phyloP scores from a whole-genome alignment of 2,797 vertebrate genomes.

The Pipistrellus nathusii region DNA sequence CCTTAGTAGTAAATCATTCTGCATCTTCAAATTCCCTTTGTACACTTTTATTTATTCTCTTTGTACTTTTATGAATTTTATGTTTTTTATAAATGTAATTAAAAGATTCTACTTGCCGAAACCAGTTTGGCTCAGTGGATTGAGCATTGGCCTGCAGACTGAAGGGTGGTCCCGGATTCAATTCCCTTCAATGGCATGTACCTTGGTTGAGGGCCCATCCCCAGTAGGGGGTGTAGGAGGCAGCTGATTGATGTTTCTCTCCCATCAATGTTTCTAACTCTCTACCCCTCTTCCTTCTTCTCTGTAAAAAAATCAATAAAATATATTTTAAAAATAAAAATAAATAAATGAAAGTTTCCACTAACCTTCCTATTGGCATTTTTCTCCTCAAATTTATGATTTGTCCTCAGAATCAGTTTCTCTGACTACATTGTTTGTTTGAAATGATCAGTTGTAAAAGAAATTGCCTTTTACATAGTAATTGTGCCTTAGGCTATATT shows the following conservation, averaged over 20 bases:
- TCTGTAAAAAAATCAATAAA: too few relatives aligned
- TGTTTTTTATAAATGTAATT: constrained; percentile 28
- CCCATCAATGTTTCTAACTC: too few relatives aligned
- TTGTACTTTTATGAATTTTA: background rate
- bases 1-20: constrained; percentile 2
- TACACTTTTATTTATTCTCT: background rate
- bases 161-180: too few relatives aligned
- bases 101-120: background rate
- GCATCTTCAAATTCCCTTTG: background rate
- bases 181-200: too few relatives aligned
- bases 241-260: too few relatives aligned
- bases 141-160: too few relatives aligned
- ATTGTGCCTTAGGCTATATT: background rate
- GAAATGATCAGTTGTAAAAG: background rate
- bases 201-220: too few relatives aligned
- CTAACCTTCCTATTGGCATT: background rate
- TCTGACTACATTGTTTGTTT: constrained; percentile 35
- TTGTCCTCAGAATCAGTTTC: background rate
- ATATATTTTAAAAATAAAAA: too few relatives aligned
- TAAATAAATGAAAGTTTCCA: background rate
- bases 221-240: too few relatives aligned
- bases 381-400: background rate
- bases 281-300: too few relatives aligned
- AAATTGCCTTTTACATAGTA: constrained; percentile 25
- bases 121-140: too few relatives aligned